These are phyloP conservation scores for Campoletis raptor DNA, from an alignment of 2,888 invertebrate genomes.

Conservation along the genomic window DNA sequence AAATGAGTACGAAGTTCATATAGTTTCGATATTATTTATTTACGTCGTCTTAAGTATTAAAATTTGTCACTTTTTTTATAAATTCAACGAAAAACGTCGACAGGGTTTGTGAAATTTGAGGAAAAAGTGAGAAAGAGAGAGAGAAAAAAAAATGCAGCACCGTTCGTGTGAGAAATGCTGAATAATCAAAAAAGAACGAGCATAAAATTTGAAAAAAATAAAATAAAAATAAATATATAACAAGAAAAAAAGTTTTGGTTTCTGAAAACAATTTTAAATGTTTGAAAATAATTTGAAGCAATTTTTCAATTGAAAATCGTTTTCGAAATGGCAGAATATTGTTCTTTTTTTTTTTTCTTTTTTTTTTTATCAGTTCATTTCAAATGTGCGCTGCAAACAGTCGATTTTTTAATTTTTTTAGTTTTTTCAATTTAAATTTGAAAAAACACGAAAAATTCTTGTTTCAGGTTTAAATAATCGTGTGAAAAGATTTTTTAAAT, in stretches of 20 bases:
- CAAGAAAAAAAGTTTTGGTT: too few relatives aligned
- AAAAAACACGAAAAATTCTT: background rate
- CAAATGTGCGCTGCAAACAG: background rate
- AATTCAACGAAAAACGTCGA: conserved; percentile 75
- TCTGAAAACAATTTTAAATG: too few relatives aligned
- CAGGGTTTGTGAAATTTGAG: conserved; percentile 17
- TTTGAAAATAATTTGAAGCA: too few relatives aligned
- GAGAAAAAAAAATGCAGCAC: conserved; percentile 43
- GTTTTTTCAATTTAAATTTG: too few relatives aligned
- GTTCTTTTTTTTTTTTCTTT: background rate
- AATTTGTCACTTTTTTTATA: conserved; percentile 76
- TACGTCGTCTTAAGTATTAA: conserved; percentile 83
- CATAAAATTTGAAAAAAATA: background rate
- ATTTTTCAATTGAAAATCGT: background rate
- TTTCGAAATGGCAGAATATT: background rate
- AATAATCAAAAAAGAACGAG: background rate
- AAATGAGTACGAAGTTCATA: background rate
- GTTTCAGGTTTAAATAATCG: background rate
- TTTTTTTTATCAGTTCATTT: background rate
- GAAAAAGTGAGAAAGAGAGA: background rate
- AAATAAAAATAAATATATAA: too few relatives aligned
- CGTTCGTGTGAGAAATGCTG: conserved; percentile 21
- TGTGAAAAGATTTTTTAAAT: background rate
- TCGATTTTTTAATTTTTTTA: background rate
- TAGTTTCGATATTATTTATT: conserved; percentile 80